These are phyloP conservation scores for Drosophila teissieri DNA, from an alignment of 1,140 invertebrate genomes.

Conservation along the genomic window DNA sequence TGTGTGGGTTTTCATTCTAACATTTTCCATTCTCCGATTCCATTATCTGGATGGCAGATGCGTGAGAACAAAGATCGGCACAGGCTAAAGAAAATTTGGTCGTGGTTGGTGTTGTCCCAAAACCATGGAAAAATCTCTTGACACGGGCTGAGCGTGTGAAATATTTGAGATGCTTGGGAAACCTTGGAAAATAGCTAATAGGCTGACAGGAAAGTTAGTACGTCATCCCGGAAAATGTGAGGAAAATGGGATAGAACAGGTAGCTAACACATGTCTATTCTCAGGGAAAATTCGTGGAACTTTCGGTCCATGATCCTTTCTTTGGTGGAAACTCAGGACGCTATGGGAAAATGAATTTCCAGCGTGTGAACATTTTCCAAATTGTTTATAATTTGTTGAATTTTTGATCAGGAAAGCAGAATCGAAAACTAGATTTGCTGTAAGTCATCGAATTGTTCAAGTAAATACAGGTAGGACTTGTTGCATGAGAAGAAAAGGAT, in stretches of 20 bases:
- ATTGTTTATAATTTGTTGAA: not conserved
- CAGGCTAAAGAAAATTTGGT: slow-evolving; percentile 21
- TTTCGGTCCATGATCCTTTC: slow-evolving; percentile 14
- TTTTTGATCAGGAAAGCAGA: slow-evolving; percentile 13
- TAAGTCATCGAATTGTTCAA: not conserved
- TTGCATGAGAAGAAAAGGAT: not conserved
- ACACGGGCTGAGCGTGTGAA: slow-evolving; percentile 47
- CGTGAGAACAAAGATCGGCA: slow-evolving; percentile 40
- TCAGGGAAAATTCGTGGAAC: slow-evolving; percentile 21
- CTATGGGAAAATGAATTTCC: not conserved
- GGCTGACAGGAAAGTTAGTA: slow-evolving; percentile 1
- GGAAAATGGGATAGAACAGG: slow-evolving; percentile 34
- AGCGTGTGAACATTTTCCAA: slow-evolving; percentile 26
- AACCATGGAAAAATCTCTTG: slow-evolving; percentile 7
- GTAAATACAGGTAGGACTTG: not conserved
- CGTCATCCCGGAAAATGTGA: not conserved
- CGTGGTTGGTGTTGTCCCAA: not conserved
- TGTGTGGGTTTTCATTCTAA: slow-evolving; percentile 21
- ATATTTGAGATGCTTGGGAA: slow-evolving; percentile 39
- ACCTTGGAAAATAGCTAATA: slow-evolving; percentile 10
- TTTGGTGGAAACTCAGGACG: not conserved
- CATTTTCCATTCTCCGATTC: slow-evolving; percentile 11
- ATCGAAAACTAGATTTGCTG: not conserved
- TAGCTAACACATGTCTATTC: slow-evolving; percentile 13
- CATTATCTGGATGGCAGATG: slow-evolving; percentile 39